Conservation (phyloP, 2,888 invertebrate species). For the Synanthedon vespiformis region DNA sequence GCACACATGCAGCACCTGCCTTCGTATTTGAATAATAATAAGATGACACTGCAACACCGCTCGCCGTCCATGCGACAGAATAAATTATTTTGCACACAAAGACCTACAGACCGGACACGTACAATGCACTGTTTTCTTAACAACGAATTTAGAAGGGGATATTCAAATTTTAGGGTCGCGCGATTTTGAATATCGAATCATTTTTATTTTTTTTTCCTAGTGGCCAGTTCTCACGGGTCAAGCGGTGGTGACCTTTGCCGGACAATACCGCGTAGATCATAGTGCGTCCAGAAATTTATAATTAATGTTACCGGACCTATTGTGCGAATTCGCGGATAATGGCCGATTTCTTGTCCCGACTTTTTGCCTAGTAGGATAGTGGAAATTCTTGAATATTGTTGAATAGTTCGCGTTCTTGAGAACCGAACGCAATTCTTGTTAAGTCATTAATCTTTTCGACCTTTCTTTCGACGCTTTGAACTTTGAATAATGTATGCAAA, state of each 20-base stretch:
- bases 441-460: conserved; percentile 46
- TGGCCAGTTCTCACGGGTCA: conserved; percentile 65
- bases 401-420: conserved; percentile 38
- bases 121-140: conserved; percentile 58
- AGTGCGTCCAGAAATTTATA: conserved; percentile 55
- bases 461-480: conserved; percentile 18
- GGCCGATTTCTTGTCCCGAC: conserved; percentile 33
- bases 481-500: not conserved
- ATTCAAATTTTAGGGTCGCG: conserved; percentile 67
- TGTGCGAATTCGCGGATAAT: conserved; percentile 57
- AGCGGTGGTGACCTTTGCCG: conserved; percentile 55
- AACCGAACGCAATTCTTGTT: conserved; percentile 47
- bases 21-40: conserved; percentile 55
- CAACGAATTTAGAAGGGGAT: conserved; percentile 34
- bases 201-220: conserved; percentile 25
- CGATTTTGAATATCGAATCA: conserved; percentile 39
- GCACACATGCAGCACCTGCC: conserved; percentile 42
- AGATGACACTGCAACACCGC: conserved; percentile 33
- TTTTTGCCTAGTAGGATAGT: conserved; percentile 53
- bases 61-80: conserved; percentile 41
- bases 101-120: conserved; percentile 28
- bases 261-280: conserved; percentile 47
- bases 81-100: conserved; percentile 52
- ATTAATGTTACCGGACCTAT: conserved; percentile 49
- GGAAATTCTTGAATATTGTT: conserved; percentile 65